Conservation (phyloP, 53 echinoderm and acorn worm species). For the Patiria pectinifera region DNA sequence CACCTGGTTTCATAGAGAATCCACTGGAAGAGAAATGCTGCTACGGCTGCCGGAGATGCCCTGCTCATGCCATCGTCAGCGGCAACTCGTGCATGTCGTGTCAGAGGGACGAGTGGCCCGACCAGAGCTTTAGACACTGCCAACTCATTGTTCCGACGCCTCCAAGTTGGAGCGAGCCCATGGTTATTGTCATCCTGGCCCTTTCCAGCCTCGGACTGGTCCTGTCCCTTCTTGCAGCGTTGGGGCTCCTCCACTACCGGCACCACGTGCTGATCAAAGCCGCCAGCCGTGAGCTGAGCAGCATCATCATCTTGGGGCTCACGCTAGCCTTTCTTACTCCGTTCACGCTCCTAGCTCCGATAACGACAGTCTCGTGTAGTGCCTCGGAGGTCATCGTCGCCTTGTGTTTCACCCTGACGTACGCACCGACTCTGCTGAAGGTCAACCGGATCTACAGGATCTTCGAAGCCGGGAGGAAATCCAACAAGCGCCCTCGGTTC, state of each 20-base stretch:
- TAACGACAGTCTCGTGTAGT: slow-evolving; percentile 18
- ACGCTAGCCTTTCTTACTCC: background rate
- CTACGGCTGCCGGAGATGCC: slow-evolving; percentile 51
- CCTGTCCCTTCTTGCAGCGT: too few species aligned
- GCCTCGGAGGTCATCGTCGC: background rate
- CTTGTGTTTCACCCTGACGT: too few species aligned
- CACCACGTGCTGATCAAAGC: too few species aligned
- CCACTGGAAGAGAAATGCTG: slow-evolving; percentile 60
- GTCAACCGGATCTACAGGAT: too few species aligned
- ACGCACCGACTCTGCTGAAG: too few species aligned
- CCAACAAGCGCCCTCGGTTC: slow-evolving; percentile 49
- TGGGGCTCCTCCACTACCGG: too few species aligned
- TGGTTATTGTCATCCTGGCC: slow-evolving; percentile 45
- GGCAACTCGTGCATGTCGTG: slow-evolving; percentile 63
- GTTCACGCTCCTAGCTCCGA: slow-evolving; percentile 8
- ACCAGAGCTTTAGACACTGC: slow-evolving; percentile 69
- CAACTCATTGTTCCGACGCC: slow-evolving; percentile 33
- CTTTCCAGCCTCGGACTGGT: slow-evolving; percentile 20
- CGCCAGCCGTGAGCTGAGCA: too few species aligned
- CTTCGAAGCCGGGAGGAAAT: slow-evolving; percentile 36
- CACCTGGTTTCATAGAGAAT: slow-evolving; percentile 11
- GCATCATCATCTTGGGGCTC: background rate
- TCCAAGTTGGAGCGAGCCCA: slow-evolving; percentile 54
- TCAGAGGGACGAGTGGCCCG: slow-evolving; percentile 63
- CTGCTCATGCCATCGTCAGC: slow-evolving; percentile 35